A percentile compares a stretch with the other conserved stretches of the same genome.
These are phyloP conservation scores for Galerucella calmariensis DNA, from an alignment of 2,888 invertebrate genomes.

Conservation along the genomic window DNA sequence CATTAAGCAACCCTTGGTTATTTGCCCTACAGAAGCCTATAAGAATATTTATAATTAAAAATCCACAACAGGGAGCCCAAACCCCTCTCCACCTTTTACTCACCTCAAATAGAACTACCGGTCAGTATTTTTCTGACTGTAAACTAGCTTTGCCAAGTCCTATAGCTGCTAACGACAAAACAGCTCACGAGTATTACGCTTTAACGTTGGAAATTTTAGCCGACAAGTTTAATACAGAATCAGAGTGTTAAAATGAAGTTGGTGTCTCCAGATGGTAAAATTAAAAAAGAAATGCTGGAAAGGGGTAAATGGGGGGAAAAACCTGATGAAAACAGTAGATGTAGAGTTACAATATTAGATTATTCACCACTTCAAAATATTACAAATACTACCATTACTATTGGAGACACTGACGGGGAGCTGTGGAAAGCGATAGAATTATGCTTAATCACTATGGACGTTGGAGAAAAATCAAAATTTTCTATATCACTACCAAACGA, in stretches of 20 bases:
- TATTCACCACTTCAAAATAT: slow-evolving; percentile 48
- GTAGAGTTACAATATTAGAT: slow-evolving; percentile 56
- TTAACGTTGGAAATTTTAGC: slow-evolving; percentile 58
- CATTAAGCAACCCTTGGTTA: slow-evolving; percentile 58
- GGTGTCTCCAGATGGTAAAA: slow-evolving; percentile 58
- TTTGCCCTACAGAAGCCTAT: slow-evolving; percentile 63
- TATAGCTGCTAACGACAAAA: slow-evolving; percentile 55
- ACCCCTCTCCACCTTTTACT: slow-evolving; percentile 61
- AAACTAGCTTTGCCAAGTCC: slow-evolving; percentile 57
- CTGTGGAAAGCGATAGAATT: slow-evolving; percentile 66
- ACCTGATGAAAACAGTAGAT: slow-evolving; percentile 60
- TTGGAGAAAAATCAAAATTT: slow-evolving; percentile 66
- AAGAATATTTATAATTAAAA: slow-evolving; percentile 60
- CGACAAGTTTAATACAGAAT: slow-evolving; percentile 58
- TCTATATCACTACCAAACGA: slow-evolving; percentile 58
- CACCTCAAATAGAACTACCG: slow-evolving; percentile 59
- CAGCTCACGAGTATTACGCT: slow-evolving; percentile 58
- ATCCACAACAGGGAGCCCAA: slow-evolving; percentile 64
- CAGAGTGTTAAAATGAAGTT: slow-evolving; percentile 55
- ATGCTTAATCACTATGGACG: slow-evolving; percentile 65
- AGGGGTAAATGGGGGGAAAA: slow-evolving; percentile 57
- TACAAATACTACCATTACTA: slow-evolving; percentile 49
- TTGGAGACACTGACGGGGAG: slow-evolving; percentile 65
- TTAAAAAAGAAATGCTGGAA: slow-evolving; percentile 57
- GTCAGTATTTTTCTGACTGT: slow-evolving; percentile 62